Percentiles rank a stretch among this genome's conserved stretches.
phyloP scores from a whole-genome alignment of 2,888 invertebrate species.

The Tetanocera ferruginea region DNA sequence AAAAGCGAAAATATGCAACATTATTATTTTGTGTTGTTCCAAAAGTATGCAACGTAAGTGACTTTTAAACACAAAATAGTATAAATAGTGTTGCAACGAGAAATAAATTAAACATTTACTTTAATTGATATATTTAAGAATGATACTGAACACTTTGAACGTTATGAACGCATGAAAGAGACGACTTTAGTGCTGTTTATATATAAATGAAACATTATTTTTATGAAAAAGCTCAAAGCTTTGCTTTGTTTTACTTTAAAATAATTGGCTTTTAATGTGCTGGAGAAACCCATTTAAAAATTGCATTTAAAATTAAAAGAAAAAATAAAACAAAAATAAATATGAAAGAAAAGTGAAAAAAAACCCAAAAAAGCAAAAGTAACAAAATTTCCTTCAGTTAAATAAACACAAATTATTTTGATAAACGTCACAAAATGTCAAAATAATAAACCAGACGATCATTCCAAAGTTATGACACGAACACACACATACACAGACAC shows the following conservation, averaged over 20 bases:
- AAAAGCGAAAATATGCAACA: too few relatives aligned
- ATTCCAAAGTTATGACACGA: slow-evolving; percentile 25
- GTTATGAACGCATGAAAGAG: not conserved
- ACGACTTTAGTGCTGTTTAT: not conserved
- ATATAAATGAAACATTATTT: not conserved
- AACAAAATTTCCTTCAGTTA: slow-evolving; percentile 11
- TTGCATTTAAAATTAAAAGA: slow-evolving; percentile 41
- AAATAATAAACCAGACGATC: slow-evolving; percentile 23
- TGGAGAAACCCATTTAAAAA: slow-evolving; percentile 24
- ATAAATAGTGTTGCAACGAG: not conserved
- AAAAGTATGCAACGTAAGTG: not conserved
- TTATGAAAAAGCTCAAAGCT: not conserved
- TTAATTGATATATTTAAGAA: not conserved
- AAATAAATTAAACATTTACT: not conserved
- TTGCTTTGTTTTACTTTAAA: not conserved
- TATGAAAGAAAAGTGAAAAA: slow-evolving; percentile 50
- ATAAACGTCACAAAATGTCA: slow-evolving; percentile 42
- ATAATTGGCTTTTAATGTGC: slow-evolving; percentile 27
- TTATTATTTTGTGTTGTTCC: not conserved
- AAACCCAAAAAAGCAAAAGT: slow-evolving; percentile 39
- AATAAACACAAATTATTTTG: slow-evolving; percentile 46
- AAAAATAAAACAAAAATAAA: slow-evolving; percentile 44
- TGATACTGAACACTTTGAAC: not conserved
- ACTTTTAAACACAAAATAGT: not conserved
- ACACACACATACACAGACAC: slow-evolving; percentile 26